phyloP scores from a whole-genome alignment of 2,113 vertebrate species.

The Sylvia atricapilla region DNA sequence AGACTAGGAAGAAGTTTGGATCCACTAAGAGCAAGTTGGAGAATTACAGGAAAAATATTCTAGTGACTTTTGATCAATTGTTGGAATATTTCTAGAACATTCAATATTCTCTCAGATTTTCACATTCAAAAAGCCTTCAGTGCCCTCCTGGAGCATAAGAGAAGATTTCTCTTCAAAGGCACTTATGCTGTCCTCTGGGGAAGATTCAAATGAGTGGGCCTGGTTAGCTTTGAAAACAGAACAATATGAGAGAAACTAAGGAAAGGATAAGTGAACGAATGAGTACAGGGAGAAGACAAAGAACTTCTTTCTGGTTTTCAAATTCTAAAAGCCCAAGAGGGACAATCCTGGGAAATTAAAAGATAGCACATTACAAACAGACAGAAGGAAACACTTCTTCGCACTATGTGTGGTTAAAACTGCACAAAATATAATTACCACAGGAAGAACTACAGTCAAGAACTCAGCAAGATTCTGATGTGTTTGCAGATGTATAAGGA shows the following conservation, averaged over 20 bases:
- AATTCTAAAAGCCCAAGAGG: constrained; percentile 20
- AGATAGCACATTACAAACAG: constrained; percentile 4
- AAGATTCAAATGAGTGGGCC: background rate
- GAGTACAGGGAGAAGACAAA: constrained; percentile 4
- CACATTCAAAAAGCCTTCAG: background rate
- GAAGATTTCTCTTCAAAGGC: background rate
- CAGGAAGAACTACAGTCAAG: constrained; percentile 26
- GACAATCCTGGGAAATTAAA: background rate
- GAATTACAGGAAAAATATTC: background rate
- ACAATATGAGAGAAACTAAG: background rate
- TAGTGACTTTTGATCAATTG: background rate
- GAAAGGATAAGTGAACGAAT: background rate
- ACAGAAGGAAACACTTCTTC: constrained; percentile 9
- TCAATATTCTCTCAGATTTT: constrained; percentile 21
- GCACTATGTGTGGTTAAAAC: background rate
- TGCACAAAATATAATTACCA: constrained; percentile 21
- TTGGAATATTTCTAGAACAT: background rate
- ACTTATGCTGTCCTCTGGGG: background rate
- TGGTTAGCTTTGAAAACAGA: constrained; percentile 20
- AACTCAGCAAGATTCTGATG: constrained; percentile 32
- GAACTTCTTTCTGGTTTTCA: background rate
- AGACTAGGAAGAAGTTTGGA: background rate
- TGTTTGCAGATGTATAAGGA: background rate
- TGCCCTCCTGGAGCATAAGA: background rate
- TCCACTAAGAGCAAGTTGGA: background rate